Percentiles rank a stretch among this genome's conserved stretches.
phyloP scores from a whole-genome alignment of 2,888 invertebrate genomes.

The Alitta virens region DNA sequence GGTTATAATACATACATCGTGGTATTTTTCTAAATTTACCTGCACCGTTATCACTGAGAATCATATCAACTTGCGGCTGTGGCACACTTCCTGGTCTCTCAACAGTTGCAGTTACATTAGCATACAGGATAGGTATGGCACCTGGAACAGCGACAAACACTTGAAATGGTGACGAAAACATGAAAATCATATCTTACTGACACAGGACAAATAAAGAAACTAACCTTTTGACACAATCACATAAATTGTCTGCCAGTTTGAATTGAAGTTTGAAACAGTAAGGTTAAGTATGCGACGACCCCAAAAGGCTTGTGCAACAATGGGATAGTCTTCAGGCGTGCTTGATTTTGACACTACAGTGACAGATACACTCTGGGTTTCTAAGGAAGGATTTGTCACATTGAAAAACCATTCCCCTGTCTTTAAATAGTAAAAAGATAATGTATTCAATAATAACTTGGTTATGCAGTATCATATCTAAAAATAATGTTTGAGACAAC shows the following conservation, averaged over 20 bases:
- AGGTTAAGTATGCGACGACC: not conserved
- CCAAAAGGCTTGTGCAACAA: constrained; percentile 18
- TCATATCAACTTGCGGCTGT: no score
- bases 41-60: no score
- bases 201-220: no score
- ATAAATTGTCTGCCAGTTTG: constrained; percentile 10
- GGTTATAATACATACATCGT: no score
- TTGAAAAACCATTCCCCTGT: constrained; percentile 14
- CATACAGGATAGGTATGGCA: constrained; percentile 9
- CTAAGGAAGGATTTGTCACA: not conserved
- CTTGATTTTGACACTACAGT: constrained; percentile 11
- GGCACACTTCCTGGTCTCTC: constrained; percentile 9
- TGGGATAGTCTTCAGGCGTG: constrained; percentile 5
- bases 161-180: no score
- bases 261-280: not conserved
- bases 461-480: no score
- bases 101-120: constrained; percentile 13
- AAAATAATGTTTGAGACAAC: no score
- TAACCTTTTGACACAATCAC: constrained; percentile 19
- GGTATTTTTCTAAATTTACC: no score
- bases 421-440: no score
- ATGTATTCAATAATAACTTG: no score
- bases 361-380: constrained; percentile 4
- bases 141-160: not conserved
- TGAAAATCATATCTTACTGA: no score